Evolutionary conservation across 2,888 invertebrate genomes (phyloP).

Genomic region (Hoplodrina ambigua): DNA sequence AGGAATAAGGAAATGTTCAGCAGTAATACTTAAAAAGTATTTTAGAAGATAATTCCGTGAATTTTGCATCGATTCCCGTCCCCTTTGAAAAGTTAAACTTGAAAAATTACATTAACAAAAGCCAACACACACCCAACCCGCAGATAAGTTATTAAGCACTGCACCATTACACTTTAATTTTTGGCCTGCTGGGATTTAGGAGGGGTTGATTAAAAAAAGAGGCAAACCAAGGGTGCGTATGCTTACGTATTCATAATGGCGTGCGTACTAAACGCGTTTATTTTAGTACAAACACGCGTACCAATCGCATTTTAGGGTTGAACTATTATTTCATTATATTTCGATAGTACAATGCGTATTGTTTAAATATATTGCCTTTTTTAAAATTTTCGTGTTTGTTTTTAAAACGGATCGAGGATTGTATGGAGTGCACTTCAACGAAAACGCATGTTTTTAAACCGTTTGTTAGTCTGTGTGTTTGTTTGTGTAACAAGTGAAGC

Average conservation of each 20-base stretch:
- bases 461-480: slow-evolving; percentile 80
- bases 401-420: slow-evolving; percentile 72
- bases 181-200: slow-evolving; percentile 84
- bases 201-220: slow-evolving; percentile 84
- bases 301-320: slow-evolving; percentile 63
- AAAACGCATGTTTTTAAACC: slow-evolving; percentile 74
- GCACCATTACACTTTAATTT: slow-evolving; percentile 90
- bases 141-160: slow-evolving; percentile 89
- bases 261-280: slow-evolving; percentile 75
- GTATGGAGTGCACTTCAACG: slow-evolving; percentile 81
- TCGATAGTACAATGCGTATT: slow-evolving; percentile 58
- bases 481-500: slow-evolving; percentile 67
- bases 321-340: slow-evolving; percentile 63
- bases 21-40: slow-evolving; percentile 35
- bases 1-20: slow-evolving; percentile 27
- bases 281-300: slow-evolving; percentile 66
- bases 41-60: slow-evolving; percentile 27
- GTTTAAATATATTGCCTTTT: slow-evolving; percentile 73
- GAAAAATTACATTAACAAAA: slow-evolving; percentile 88
- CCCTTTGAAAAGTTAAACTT: slow-evolving; percentile 76
- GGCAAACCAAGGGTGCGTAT: slow-evolving; percentile 78
- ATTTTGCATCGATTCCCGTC: slow-evolving; percentile 45
- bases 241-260: slow-evolving; percentile 85
- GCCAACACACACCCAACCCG: slow-evolving; percentile 83
- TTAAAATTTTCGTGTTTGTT: slow-evolving; percentile 79